phyloP scores from a whole-genome alignment of 2,113 vertebrate species.

The Chlorodrepanis virens region DNA sequence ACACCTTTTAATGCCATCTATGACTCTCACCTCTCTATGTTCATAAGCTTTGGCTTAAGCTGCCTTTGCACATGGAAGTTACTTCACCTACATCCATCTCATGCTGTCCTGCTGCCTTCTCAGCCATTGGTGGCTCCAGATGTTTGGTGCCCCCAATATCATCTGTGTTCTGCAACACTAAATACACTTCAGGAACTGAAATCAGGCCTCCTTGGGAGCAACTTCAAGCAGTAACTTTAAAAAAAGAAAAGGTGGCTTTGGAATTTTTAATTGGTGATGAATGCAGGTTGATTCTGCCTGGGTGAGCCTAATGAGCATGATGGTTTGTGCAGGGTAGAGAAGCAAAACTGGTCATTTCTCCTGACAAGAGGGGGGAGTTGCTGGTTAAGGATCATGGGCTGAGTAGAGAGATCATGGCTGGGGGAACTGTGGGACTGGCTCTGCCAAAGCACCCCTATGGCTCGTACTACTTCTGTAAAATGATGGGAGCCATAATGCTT shows the following conservation, averaged over 20 bases:
- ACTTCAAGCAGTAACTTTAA: not conserved
- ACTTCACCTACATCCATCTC: not conserved
- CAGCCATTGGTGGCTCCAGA: not conserved
- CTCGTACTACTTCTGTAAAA: not conserved
- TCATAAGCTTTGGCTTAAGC: not conserved
- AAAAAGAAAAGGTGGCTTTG: not conserved
- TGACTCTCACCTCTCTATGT: not conserved
- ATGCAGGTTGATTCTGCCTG: not conserved
- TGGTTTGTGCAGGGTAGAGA: not conserved
- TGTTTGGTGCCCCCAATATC: not conserved
- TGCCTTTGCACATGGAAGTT: not conserved
- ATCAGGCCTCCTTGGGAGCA: not conserved
- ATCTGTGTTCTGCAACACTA: not conserved
- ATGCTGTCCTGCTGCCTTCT: not conserved
- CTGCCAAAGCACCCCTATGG: not conserved
- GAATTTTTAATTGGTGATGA: not conserved
- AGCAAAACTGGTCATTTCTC: fast-evolving
- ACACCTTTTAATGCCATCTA: not conserved
- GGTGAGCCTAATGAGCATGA: fast-evolving
- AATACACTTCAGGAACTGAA: not conserved
- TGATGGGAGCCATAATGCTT: not conserved
- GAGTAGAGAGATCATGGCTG: not conserved
- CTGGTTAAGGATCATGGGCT: not conserved
- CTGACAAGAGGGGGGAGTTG: not conserved
- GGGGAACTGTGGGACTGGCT: not conserved